Percentiles rank a stretch among this genome's conserved stretches.
These are phyloP conservation scores for Astyanax mexicanus DNA, from an alignment of 2,797 vertebrate genomes.

Conservation along the genomic window DNA sequence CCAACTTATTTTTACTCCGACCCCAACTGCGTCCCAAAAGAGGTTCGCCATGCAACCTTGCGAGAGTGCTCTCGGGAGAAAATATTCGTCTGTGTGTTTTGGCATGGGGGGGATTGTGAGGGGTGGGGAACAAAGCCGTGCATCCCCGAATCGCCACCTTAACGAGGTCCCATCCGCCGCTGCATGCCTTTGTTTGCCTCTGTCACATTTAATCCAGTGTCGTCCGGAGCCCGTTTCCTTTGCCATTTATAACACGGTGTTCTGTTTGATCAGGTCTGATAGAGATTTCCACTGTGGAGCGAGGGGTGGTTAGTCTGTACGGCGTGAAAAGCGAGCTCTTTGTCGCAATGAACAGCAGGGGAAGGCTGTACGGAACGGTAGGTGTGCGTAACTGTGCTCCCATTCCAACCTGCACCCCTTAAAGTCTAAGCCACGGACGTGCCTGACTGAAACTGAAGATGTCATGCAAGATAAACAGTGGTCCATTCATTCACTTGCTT, in stretches of 20 bases:
- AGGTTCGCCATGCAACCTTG: constrained; percentile 59
- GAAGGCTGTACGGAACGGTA: constrained; percentile 92
- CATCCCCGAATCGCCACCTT: constrained; percentile 75
- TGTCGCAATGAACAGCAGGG: constrained; percentile 93
- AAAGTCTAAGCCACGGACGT: constrained; percentile 3
- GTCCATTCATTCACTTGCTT: not conserved
- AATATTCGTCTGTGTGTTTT: constrained; percentile 22
- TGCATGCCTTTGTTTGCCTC: constrained; percentile 65
- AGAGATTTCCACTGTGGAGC: constrained; percentile 94
- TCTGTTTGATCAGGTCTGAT: constrained; percentile 84
- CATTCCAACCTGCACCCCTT: constrained; percentile 31
- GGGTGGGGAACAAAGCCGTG: constrained; percentile 49
- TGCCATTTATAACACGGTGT: constrained; percentile 59
- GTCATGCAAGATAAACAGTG: not conserved
- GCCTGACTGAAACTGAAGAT: constrained; percentile 8
- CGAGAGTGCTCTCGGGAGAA: constrained; percentile 59
- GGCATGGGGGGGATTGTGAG: not conserved
- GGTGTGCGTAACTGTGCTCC: constrained; percentile 68
- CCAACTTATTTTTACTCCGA: constrained; percentile 82
- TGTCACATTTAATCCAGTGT: constrained; percentile 53
- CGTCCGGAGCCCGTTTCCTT: constrained; percentile 44
- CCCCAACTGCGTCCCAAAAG: constrained; percentile 69
- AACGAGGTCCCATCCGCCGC: constrained; percentile 78
- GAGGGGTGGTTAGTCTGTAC: constrained; percentile 93
- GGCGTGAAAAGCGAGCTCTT: constrained; percentile 91